Evolutionary conservation across 2,888 invertebrate species (phyloP).

Genomic region (Therioaphis trifolii): DNA sequence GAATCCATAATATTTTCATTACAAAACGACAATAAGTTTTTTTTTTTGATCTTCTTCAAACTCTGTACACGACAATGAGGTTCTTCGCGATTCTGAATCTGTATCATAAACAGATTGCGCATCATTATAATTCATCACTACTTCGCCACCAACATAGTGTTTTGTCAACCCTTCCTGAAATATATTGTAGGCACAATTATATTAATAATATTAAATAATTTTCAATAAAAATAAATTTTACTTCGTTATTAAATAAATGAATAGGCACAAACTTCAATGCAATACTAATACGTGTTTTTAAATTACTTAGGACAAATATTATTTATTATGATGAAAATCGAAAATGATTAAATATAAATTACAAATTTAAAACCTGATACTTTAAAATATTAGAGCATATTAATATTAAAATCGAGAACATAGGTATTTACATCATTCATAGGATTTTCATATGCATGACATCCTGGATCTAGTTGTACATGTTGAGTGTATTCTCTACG

Average conservation of each 20-base stretch:
- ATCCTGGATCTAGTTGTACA: constrained; percentile 67
- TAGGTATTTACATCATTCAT: constrained; percentile 51
- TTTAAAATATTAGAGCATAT: too few species aligned
- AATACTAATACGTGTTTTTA: too few species aligned
- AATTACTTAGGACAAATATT: too few species aligned
- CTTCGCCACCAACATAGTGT: not conserved
- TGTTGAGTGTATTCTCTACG: constrained; percentile 57
- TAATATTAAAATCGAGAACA: too few species aligned
- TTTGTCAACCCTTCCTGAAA: constrained; percentile 34
- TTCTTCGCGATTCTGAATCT: not conserved
- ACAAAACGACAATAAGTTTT: constrained; percentile 50
- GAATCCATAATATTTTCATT: not conserved
- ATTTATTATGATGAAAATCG: too few species aligned
- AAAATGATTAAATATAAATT: too few species aligned
- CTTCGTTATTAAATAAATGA: too few species aligned
- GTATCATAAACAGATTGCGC: constrained; percentile 4
- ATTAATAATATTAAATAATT: not conserved
- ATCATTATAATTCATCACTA: constrained; percentile 25
- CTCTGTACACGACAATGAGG: not conserved
- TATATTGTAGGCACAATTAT: not conserved
- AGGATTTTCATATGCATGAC: constrained; percentile 69
- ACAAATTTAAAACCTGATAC: too few species aligned
- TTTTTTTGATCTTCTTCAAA: constrained; percentile 37
- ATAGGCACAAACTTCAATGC: too few species aligned
- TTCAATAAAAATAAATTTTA: not conserved